Evolutionary conservation across 2,797 vertebrate genomes (phyloP), one percentile per base, ranked within the genome.

Genomic region (Ceryle rudis): DNA sequence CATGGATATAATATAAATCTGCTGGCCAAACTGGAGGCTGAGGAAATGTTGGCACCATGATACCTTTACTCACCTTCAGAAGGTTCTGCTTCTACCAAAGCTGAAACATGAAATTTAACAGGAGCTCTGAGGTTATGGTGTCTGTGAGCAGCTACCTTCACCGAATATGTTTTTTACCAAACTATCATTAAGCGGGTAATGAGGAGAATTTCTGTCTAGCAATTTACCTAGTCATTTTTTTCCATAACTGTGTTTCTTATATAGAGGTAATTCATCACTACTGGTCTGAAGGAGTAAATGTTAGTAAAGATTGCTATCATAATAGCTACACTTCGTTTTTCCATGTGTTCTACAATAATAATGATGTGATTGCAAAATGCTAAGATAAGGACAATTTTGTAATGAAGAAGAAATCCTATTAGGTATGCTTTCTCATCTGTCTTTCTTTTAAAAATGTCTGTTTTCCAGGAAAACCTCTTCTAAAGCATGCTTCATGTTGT

Each of bases 381-480:
- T 95, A 84, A 90, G 52, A 85, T 75, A 1, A 5, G 49, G 62
- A 90, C 96, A 88, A 95, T 89, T 96, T 95, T 90, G 33, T 94
- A 97, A 97, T 75, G 72, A 96, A 93, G 58, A 91, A 60, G 25
- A 95, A 95, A 90, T 83, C 65, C 87, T 65, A 90, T 80, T 69
- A 93, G 72, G 51, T 35, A 82, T 89, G 54, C 51, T 94, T 97
- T 90, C 49, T 71, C 67, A 89, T 96, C 57, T 97, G 66, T 93
- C 97, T 94, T 95, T 96, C 91, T 96, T 97, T 96, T 88, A 86
- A 61, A 96, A 96, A 91, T 90, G 18, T 90, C 89, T 96, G 16
- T 74, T 95, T 94, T 96, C 57, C 62, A 95, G 90, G 78, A 92
- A 96, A 97, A 95, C 37, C 37, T 88, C 31, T 96, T 72, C n/a